Evolutionary conservation across 2,113 vertebrate genomes (phyloP).

Genomic region (Panthera uncia): DNA sequence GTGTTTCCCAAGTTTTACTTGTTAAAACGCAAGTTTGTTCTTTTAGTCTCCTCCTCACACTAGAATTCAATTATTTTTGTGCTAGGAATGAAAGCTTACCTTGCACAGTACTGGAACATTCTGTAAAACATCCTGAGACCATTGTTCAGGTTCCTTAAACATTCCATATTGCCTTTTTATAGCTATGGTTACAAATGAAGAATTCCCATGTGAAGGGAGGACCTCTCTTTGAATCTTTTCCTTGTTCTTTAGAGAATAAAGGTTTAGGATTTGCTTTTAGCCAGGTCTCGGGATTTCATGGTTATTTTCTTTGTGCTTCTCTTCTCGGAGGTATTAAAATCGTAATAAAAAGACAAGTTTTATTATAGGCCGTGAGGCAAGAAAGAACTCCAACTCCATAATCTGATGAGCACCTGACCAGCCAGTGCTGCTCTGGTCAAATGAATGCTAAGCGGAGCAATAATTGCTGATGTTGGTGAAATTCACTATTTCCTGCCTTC

Average conservation of each 20-base stretch:
- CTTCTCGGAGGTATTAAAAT: not conserved
- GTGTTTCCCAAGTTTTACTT: not conserved
- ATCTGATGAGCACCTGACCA: not conserved
- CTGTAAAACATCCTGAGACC: not conserved
- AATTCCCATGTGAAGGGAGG: not conserved
- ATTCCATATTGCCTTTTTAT: not conserved
- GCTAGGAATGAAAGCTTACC: conserved; percentile 13
- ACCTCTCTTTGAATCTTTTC: not conserved
- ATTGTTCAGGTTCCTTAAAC: not conserved
- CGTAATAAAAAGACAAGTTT: not conserved
- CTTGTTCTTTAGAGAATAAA: conserved; percentile 9
- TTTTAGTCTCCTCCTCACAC: not conserved
- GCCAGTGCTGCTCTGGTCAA: not conserved
- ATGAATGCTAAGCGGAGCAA: not conserved
- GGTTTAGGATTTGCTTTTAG: not conserved
- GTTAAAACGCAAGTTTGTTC: not conserved
- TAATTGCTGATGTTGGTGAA: not conserved
- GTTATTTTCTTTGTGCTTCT: conserved; percentile 38
- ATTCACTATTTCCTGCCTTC: conserved; percentile 34
- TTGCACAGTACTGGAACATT: not conserved
- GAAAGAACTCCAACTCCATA: not conserved
- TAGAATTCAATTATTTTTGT: conserved; percentile 9
- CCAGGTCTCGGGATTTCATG: not conserved
- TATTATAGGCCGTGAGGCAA: not conserved
- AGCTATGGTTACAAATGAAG: not conserved